Base-by-base conservation (phyloP, 2,113 vertebrate genomes). In the Propithecus coquereli region DNA sequence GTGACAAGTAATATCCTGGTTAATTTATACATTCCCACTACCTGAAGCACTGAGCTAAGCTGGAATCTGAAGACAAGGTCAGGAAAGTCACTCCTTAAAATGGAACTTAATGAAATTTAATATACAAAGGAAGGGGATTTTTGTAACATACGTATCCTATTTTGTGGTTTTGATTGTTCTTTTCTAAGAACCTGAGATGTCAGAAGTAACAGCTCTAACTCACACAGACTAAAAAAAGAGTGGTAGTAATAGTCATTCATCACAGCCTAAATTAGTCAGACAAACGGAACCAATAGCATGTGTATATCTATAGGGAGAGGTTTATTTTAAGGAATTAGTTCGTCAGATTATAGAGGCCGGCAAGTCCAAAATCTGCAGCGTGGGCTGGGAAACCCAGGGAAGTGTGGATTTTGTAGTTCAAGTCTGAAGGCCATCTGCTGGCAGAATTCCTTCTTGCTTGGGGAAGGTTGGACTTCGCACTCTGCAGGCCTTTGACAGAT, bases 21-120 rank as follows among this genome's bases (percentile, higher is more conserved):
- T 92, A 91, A 97, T 96, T 97, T 98, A 96, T 96, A 84, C 63
- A 96, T 94, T 93, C 90, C 91, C 63, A 84, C 96, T 80, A 47
- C 83, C 91, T 6, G 73, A 94, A 96, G 87, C 82, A 86, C 81
- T 89, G 91, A 94, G 52, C 63, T 81, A 96, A 97, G 83, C 74
- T 87, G 70, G 87, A 95, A 83, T 95, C 89, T 96, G 89, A 84
- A 87, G 91, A 93, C 89, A 97, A 97, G 89, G 95, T 93, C 94
- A 91, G 89, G 45, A 83, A 95, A 96, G 93, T 93, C 63, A 97
- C 40, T 91, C 74, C 94, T 32, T 83, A 94, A 96, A 94, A 95
- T 84, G 45, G 40, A 96, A 66, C 79, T 83, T 94, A 93, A 84
- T 95, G 95, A 96, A 70, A 80, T 83, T 96, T 97, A 96, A 97